Evolutionary conservation across 2,797 vertebrate species (phyloP).

Genomic region (Acrocephalus scirpaceus): DNA sequence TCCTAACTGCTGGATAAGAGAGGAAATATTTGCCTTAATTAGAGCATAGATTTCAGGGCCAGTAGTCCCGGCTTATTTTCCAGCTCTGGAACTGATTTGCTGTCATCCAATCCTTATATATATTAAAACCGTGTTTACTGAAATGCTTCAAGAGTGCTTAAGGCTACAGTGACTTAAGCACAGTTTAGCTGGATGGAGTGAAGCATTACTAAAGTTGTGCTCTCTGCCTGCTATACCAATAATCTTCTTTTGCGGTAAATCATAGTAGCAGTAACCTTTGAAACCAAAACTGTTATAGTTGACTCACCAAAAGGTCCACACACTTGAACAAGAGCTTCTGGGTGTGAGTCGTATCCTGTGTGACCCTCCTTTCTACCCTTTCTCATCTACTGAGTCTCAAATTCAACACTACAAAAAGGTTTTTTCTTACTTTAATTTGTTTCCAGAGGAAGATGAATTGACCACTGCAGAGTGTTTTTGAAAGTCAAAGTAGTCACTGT

Average conservation of each 20-base stretch:
- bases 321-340: not conserved
- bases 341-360: not conserved
- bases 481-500: not conserved
- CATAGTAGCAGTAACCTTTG: not conserved
- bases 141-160: not conserved
- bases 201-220: not conserved
- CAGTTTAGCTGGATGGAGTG: not conserved
- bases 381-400: not conserved
- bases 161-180: not conserved
- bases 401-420: not conserved
- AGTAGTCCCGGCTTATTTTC: not conserved
- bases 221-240: not conserved
- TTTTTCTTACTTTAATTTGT: not conserved
- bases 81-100: not conserved
- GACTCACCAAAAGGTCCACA: not conserved
- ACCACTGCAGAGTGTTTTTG: not conserved
- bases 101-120: not conserved
- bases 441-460: not conserved
- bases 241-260: not conserved
- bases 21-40: not conserved
- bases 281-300: not conserved
- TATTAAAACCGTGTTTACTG: not conserved
- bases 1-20: not conserved
- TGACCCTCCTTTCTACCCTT: not conserved
- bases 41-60: not conserved